Evolutionary conservation across 1,140 invertebrate genomes (phyloP), one percentile per base, ranked within the genome.

Genomic region (Trinorchestia longiramus): DNA sequence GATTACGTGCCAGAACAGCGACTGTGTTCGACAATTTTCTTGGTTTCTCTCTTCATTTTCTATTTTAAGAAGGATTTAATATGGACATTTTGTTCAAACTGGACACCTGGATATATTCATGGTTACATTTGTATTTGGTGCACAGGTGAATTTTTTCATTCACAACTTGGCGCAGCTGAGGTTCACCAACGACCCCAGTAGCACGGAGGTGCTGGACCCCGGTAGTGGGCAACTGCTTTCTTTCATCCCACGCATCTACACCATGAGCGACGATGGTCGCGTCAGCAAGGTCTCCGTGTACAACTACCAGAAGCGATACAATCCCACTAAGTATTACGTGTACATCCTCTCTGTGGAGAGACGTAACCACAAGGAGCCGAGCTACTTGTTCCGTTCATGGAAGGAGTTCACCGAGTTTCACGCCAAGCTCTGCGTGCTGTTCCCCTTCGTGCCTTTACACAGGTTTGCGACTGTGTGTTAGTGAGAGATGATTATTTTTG

Each of bases 311-410:
- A 99, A 99, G 97, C 98, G 99, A 96, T 99, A 99, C 97, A 99
- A 99, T 97, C 99, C 99, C 43, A 99, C 99, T 97, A 99, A 99
- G 97, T 99, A 99, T 97, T 99, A 99, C 97, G 99, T 99, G 97
- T 99, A 99, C 97, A 98, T 99, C 97, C 97, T 99, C 90, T 98
- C 98, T 97, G 98, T 99, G 90, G 98, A 98, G 97, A 98, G 99
- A 95, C 98, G 98, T 97, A 98, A 98, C 95, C 98, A 99, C 97
- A 98, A 98, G 19, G 99, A 99, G 97, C 98, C 99, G 0, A 98
- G 98, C 95, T 98, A 98, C 97, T 97, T 99, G 53, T 99, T 99
- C 97, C 98, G 99, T 95, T 99, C 99, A 0, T 99, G 99, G 97
- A 99, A 99, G 97, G 99, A 99, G 97, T 99, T 99, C 97, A 98